Evolutionary conservation across 2,113 vertebrate species (phyloP).

Genomic region (Anolis carolinensis): DNA sequence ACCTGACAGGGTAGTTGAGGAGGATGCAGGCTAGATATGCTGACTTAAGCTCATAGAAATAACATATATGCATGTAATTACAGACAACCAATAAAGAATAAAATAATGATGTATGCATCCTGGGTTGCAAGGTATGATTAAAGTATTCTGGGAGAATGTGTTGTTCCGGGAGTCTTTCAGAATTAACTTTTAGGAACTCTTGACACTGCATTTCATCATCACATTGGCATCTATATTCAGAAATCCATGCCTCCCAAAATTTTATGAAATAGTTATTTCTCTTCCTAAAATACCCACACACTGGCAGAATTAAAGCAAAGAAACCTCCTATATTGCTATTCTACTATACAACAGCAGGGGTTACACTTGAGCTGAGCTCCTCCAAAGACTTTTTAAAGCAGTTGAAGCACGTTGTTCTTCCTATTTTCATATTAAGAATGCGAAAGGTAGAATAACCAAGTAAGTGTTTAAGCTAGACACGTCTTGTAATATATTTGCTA

Average conservation of each 20-base stretch:
- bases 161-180: background rate
- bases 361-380: conserved; percentile 53
- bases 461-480: background rate
- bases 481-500: background rate
- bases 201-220: background rate
- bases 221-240: background rate
- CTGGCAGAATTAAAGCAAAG: background rate
- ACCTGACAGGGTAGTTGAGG: background rate
- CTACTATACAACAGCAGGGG: conserved; percentile 52
- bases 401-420: background rate
- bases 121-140: too few relatives aligned
- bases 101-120: background rate
- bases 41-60: background rate
- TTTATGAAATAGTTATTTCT: background rate
- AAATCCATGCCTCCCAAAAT: background rate
- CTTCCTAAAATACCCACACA: background rate
- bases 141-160: background rate
- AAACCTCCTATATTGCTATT: background rate
- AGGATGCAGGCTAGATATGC: background rate
- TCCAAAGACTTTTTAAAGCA: background rate
- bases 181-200: background rate
- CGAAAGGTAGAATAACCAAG: background rate
- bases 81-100: too few relatives aligned
- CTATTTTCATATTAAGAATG: background rate
- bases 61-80: background rate